A percentile compares a stretch with the other conserved stretches of the same genome.
phyloP scores from a whole-genome alignment of 2,113 vertebrate genomes.

The Pristiophorus japonicus region DNA sequence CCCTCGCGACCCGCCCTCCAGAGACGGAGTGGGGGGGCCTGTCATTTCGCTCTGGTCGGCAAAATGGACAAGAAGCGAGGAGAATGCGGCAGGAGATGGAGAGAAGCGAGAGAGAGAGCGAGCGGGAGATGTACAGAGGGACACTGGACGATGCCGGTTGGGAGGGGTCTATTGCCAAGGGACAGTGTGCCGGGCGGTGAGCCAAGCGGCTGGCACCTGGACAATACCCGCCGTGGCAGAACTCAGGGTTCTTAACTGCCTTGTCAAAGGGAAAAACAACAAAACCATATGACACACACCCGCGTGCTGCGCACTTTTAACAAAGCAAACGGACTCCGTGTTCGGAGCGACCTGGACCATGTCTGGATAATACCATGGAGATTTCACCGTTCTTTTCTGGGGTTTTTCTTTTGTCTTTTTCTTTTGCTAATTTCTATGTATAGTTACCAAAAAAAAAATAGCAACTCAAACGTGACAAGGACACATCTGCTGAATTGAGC shows the following conservation, averaged over 20 bases:
- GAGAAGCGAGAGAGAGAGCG: neutral
- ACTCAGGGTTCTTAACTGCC: neutral
- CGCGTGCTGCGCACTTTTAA: neutral
- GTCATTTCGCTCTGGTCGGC: neutral
- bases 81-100: neutral
- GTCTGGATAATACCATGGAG: neutral
- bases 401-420: neutral
- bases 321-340: neutral
- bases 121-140: neutral
- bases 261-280: neutral
- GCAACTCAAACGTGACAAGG: neutral
- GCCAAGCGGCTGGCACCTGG: neutral
- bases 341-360: neutral
- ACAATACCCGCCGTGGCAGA: neutral
- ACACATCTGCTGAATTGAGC: neutral
- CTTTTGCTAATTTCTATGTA: constrained; percentile 23
- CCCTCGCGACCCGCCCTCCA: neutral
- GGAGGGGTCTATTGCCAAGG: neutral
- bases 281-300: neutral
- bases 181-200: neutral
- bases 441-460: constrained; percentile 5
- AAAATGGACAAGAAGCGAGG: neutral
- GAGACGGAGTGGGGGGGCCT: too few species aligned
- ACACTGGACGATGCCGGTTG: neutral
- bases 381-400: neutral